These are phyloP conservation scores for Pecten maximus DNA, from an alignment of 2,888 invertebrate genomes.

Conservation along the genomic window DNA sequence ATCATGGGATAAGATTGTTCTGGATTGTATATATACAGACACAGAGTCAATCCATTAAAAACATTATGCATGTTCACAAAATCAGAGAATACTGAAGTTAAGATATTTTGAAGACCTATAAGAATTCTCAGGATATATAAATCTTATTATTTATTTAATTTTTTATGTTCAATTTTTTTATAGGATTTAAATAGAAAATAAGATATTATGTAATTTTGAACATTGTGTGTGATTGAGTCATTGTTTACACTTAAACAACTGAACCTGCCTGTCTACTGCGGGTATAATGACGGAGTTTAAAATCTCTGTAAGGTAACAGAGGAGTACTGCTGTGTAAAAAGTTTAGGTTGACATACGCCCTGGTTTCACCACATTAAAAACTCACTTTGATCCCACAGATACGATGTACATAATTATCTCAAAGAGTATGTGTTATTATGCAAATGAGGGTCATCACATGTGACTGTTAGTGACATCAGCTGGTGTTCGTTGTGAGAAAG, in stretches of 20 bases:
- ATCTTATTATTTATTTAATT: no score
- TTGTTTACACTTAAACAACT: neutral
- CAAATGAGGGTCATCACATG: slow-evolving; percentile 22
- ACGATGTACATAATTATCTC: neutral
- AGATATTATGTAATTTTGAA: neutral
- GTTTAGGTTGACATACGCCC: neutral
- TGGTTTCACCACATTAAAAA: neutral
- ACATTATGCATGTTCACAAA: no score
- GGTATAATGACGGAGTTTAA: neutral
- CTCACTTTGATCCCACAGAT: slow-evolving; percentile 4
- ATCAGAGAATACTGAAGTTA: neutral
- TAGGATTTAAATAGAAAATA: no score
- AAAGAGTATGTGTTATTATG: neutral
- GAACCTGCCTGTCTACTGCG: neutral
- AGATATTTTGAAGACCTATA: neutral
- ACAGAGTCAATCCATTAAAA: neutral
- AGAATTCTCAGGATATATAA: no score
- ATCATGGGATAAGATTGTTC: neutral
- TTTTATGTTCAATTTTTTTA: no score
- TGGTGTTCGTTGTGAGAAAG: neutral
- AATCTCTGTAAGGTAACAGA: neutral
- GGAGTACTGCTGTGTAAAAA: neutral
- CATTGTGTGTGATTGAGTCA: neutral
- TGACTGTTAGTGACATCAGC: slow-evolving; percentile 17
- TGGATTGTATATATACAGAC: neutral